Conservation (phyloP, 2,113 vertebrate species). For the Esox niger region DNA sequence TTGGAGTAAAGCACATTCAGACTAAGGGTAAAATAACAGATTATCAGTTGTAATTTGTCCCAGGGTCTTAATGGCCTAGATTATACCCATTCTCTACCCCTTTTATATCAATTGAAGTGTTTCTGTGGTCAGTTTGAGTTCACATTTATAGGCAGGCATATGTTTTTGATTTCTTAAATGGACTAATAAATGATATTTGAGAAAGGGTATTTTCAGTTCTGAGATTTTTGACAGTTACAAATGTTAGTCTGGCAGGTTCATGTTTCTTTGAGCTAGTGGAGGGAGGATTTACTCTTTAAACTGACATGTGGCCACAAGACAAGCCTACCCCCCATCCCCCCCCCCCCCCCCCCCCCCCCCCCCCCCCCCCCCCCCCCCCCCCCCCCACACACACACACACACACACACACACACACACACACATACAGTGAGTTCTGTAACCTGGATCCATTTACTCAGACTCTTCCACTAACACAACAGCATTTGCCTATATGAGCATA, state of each 20-base stretch:
- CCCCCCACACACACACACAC: slow-evolving; percentile 17
- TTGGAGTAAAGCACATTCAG: slow-evolving; percentile 31
- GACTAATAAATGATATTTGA: slow-evolving; percentile 65
- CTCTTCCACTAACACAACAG: slow-evolving; percentile 44
- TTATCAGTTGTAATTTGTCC: slow-evolving; percentile 71
- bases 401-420: not conserved
- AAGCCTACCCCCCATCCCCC: slow-evolving; percentile 19
- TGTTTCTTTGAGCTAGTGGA: slow-evolving; percentile 50
- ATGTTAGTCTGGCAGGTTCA: slow-evolving; percentile 58
- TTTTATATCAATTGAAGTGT: slow-evolving; percentile 59
- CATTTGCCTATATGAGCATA: not conserved
- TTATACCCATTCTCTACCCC: slow-evolving; percentile 55
- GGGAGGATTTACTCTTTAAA: slow-evolving; percentile 49
- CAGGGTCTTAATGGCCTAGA: slow-evolving; percentile 69
- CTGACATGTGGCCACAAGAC: slow-evolving; percentile 42
- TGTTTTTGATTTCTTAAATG: slow-evolving; percentile 67
- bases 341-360: slow-evolving; percentile 23
- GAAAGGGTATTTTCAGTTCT: slow-evolving; percentile 45
- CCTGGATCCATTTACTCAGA: slow-evolving; percentile 54
- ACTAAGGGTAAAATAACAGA: slow-evolving; percentile 68
- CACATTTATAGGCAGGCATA: slow-evolving; percentile 56
- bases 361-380: no score
- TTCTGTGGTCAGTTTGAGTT: slow-evolving; percentile 60
- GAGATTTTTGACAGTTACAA: slow-evolving; percentile 68
- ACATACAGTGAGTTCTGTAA: slow-evolving; percentile 14